A percentile compares a stretch with the other conserved stretches of the same genome.
Conservation (phyloP, 2,113 vertebrate genomes). For the Seriola aureovittata region DNA sequence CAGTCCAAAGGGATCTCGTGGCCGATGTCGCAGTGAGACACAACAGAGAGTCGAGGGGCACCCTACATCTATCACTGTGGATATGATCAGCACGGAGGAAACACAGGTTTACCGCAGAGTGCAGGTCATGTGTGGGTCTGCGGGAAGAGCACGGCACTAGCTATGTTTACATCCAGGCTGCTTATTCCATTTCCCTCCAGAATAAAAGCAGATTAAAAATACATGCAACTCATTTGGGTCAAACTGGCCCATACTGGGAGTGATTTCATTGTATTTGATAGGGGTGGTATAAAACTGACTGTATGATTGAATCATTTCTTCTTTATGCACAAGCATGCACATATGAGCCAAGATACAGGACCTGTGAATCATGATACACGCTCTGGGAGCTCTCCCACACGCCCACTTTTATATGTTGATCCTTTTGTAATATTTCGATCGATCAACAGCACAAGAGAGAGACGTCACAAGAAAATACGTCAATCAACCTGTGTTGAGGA, state of each 20-base stretch:
- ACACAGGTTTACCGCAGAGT: conserved; percentile 15
- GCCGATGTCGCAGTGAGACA: conserved; percentile 29
- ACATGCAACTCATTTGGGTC: not conserved
- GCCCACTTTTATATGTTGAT: too few species aligned
- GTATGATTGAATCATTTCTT: too few species aligned
- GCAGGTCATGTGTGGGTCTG: conserved; percentile 7
- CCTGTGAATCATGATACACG: too few species aligned
- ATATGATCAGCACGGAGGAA: conserved; percentile 54
- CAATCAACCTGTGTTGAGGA: too few species aligned
- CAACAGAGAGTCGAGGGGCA: conserved; percentile 52
- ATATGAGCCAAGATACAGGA: too few species aligned
- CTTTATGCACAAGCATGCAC: too few species aligned
- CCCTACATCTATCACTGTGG: conserved; percentile 60
- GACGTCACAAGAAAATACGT: too few species aligned
- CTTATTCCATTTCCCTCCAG: not conserved
- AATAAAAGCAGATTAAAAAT: not conserved
- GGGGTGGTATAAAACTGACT: too few species aligned
- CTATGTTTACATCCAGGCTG: conserved; percentile 13
- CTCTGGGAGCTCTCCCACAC: too few species aligned
- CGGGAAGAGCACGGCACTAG: not conserved
- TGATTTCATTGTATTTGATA: not conserved
- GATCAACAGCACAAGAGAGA: too few species aligned
- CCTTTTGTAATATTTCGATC: too few species aligned
- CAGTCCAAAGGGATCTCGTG: conserved; percentile 34
- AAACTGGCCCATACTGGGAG: not conserved